phyloP scores from a whole-genome alignment of 2,888 invertebrate species.

The Lissocephala sabroskyi region DNA sequence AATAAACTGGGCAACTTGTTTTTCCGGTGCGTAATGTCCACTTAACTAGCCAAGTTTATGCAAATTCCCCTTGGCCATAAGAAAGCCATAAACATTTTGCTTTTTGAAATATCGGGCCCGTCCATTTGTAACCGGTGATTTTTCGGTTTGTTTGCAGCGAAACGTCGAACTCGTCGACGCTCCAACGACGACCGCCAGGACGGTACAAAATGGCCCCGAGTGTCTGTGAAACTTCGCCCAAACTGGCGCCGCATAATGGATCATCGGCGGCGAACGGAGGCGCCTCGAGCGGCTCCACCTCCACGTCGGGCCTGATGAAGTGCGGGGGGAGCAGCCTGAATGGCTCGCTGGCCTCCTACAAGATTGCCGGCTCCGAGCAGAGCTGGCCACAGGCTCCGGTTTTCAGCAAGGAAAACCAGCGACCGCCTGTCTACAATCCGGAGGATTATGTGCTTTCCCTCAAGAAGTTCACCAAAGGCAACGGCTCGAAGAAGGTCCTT shows the following conservation, averaged over 20 bases:
- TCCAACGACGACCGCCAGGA: slow-evolving; percentile 32
- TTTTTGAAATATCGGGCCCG: slow-evolving; percentile 20
- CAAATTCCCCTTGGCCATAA: slow-evolving; percentile 43
- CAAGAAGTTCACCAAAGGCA: slow-evolving; percentile 80
- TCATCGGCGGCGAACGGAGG: slow-evolving; percentile 16
- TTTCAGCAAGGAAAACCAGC: slow-evolving; percentile 79
- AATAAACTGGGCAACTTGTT: slow-evolving; percentile 59
- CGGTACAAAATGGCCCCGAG: slow-evolving; percentile 74
- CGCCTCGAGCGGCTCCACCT: slow-evolving; percentile 33
- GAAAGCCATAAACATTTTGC: neutral
- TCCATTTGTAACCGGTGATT: slow-evolving; percentile 28
- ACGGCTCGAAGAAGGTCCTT: slow-evolving; percentile 41
- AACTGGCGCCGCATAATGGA: slow-evolving; percentile 51
- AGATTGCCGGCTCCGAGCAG: slow-evolving; percentile 69
- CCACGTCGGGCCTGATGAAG: slow-evolving; percentile 49
- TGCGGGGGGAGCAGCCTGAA: slow-evolving; percentile 63
- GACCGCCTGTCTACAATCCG: slow-evolving; percentile 91
- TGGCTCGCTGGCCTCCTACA: slow-evolving; percentile 68
- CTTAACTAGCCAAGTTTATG: slow-evolving; percentile 19
- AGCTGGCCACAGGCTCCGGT: slow-evolving; percentile 69
- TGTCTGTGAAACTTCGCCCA: slow-evolving; percentile 69
- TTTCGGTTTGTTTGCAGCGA: slow-evolving; percentile 70
- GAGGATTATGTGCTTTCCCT: slow-evolving; percentile 89
- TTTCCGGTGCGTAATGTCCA: slow-evolving; percentile 52
- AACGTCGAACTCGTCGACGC: slow-evolving; percentile 67